Conservation (phyloP, 1,140 invertebrate species). For the honey bee (Apis mellifera) region DNA sequence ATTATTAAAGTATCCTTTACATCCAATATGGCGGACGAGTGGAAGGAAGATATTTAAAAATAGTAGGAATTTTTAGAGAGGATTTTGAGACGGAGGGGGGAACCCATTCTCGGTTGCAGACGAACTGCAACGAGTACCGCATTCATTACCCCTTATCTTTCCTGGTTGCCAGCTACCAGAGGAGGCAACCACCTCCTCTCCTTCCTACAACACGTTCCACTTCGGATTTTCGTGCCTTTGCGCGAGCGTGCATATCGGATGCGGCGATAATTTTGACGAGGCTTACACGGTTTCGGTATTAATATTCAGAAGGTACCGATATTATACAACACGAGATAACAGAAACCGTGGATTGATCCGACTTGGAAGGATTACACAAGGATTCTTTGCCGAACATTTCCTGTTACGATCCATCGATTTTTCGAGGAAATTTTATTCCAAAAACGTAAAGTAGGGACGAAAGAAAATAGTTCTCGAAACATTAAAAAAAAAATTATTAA, state of each 20-base stretch:
- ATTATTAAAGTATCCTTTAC: no score
- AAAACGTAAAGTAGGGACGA: no score
- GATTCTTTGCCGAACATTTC: no score
- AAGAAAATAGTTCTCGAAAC: no score
- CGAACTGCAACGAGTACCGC: constrained; percentile 66
- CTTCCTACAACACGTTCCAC: constrained; percentile 60
- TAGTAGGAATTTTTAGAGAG: no score
- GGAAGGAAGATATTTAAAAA: no score
- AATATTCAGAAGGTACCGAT: constrained; percentile 22
- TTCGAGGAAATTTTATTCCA: no score
- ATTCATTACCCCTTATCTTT: constrained; percentile 76
- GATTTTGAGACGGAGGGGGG: background rate
- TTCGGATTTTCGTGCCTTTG: constrained; percentile 35
- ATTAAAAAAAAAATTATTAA: no score
- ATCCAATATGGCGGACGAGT: no score
- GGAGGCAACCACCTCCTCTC: constrained; percentile 58
- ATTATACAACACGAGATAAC: background rate
- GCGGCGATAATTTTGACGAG: constrained; percentile 26
- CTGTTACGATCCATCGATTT: no score
- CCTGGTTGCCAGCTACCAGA: constrained; percentile 69
- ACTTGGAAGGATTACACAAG: no score
- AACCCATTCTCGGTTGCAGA: constrained; percentile 29
- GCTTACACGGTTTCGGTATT: constrained; percentile 42
- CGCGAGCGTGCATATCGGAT: constrained; percentile 14
- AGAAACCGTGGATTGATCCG: background rate